These are phyloP conservation scores for Speoplatyrhinus poulsoni DNA, from an alignment of 2,113 vertebrate genomes.

Conservation along the genomic window DNA sequence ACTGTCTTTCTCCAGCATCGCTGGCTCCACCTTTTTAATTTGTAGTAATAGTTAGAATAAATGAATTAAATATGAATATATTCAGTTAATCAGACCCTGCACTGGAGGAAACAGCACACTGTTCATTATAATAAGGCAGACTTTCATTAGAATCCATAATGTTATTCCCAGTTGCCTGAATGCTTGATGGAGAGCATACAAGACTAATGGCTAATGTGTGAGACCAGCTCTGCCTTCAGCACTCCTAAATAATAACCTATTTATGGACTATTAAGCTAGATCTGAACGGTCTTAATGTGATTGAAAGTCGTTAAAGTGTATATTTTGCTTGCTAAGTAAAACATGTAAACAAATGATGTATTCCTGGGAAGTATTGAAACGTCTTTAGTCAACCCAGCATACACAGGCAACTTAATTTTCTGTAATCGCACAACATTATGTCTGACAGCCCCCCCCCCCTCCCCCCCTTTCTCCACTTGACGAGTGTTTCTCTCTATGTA, in stretches of 20 bases:
- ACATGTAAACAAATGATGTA: constrained; percentile 42
- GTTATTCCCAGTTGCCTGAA: constrained; percentile 28
- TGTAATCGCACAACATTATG: constrained; percentile 58
- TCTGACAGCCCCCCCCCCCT: constrained; percentile 22
- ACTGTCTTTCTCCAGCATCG: too few relatives aligned
- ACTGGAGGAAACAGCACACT: constrained; percentile 6
- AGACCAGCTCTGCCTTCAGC: constrained; percentile 16
- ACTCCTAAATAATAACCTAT: constrained; percentile 40
- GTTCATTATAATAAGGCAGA: constrained; percentile 31
- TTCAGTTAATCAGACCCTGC: constrained; percentile 19
- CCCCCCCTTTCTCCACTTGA: constrained; percentile 5
- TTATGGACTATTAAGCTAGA: constrained; percentile 47
- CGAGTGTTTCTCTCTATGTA: constrained; percentile 36
- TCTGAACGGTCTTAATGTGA: constrained; percentile 44
- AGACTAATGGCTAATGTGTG: constrained; percentile 16
- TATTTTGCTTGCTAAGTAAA: constrained; percentile 47
- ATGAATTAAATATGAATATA: constrained; percentile 6
- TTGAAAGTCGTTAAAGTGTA: constrained; percentile 45
- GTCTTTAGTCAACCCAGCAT: constrained; percentile 51
- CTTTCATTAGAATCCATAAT: constrained; percentile 21
- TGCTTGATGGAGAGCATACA: constrained; percentile 5
- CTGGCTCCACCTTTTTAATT: neutral
- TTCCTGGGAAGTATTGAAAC: constrained; percentile 48
- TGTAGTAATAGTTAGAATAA: neutral
- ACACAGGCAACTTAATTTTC: constrained; percentile 48